Evolutionary conservation across 2,888 invertebrate genomes (phyloP).

Genomic region (Oxytorus armatus): DNA sequence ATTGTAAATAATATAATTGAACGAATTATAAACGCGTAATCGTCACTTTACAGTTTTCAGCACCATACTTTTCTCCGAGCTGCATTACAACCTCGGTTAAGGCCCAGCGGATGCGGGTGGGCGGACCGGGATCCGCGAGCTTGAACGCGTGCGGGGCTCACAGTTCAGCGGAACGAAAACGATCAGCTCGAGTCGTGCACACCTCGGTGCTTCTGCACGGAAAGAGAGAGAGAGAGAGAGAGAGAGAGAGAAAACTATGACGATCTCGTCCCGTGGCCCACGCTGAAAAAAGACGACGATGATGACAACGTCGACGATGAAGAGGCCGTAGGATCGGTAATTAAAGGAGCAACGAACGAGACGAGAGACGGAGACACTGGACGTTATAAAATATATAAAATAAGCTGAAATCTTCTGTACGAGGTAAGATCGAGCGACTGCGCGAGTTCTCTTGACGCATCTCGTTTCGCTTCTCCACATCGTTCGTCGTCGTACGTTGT

Average conservation of each 20-base stretch:
- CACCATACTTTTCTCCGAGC: too few relatives aligned
- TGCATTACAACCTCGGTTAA: conserved; percentile 42
- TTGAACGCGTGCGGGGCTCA: conserved; percentile 58
- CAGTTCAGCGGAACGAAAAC: conserved; percentile 41
- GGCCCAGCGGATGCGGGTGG: conserved; percentile 79
- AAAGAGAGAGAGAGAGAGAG: neutral
- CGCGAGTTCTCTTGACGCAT: conserved; percentile 46
- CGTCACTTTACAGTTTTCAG: too few relatives aligned
- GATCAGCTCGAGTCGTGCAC: conserved; percentile 28
- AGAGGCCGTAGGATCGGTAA: conserved; percentile 52
- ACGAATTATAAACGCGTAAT: too few relatives aligned
- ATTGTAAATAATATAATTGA: too few relatives aligned
- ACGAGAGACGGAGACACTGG: conserved; percentile 11
- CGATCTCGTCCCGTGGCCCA: conserved; percentile 56
- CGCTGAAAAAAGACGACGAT: conserved; percentile 41
- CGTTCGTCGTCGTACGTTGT: conserved; percentile 27
- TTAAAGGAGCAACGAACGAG: conserved; percentile 57
- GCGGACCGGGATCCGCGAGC: conserved; percentile 78
- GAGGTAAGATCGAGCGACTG: conserved; percentile 50
- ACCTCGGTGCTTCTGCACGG: conserved; percentile 32
- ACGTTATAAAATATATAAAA: conserved; percentile 45
- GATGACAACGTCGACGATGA: conserved; percentile 24
- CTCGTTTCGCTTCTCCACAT: conserved; percentile 31
- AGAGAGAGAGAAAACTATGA: conserved; percentile 13
- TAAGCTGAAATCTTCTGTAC: conserved; percentile 47